phyloP scores from a whole-genome alignment of 2,797 vertebrate genomes.

The Lithobates sylvaticus region DNA sequence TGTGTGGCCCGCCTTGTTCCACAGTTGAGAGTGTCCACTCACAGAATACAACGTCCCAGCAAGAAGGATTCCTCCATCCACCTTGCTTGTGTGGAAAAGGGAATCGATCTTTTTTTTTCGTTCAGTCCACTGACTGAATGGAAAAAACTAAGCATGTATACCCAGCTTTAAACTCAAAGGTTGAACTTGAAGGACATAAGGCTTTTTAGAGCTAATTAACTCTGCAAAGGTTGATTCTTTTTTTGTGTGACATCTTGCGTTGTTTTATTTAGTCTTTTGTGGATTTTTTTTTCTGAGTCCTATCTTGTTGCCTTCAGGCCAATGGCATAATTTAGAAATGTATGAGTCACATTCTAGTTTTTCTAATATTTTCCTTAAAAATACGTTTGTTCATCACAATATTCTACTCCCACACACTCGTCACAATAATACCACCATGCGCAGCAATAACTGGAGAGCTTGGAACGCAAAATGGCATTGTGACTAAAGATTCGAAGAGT shows the following conservation, averaged over 20 bases:
- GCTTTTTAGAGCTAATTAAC: too few relatives aligned
- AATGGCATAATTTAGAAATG: background rate
- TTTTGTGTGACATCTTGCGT: background rate
- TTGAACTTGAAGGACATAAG: too few relatives aligned
- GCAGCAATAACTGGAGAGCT: background rate
- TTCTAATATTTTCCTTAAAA: conserved; percentile 1
- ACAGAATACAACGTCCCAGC: too few relatives aligned
- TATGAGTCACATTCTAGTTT: conserved; percentile 34
- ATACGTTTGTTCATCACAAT: background rate
- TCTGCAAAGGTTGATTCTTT: too few relatives aligned
- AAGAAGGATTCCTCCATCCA: too few relatives aligned
- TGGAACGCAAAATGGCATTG: conserved; percentile 1
- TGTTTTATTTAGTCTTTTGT: background rate
- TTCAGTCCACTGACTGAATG: too few relatives aligned
- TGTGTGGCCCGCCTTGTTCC: too few relatives aligned
- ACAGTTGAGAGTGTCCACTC: too few relatives aligned
- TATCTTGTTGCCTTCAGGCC: background rate
- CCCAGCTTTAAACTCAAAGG: too few relatives aligned
- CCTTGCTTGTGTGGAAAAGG: too few relatives aligned
- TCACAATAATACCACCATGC: background rate
- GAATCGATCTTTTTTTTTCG: too few relatives aligned
- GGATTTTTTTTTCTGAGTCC: background rate
- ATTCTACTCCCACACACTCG: conserved; percentile 22
- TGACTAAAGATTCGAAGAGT: background rate
- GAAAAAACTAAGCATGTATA: too few relatives aligned